Percentiles rank a stretch among this genome's conserved stretches.
Evolutionary conservation across 1,140 invertebrate genomes (phyloP).

Genomic region (Mamestra configurata): DNA sequence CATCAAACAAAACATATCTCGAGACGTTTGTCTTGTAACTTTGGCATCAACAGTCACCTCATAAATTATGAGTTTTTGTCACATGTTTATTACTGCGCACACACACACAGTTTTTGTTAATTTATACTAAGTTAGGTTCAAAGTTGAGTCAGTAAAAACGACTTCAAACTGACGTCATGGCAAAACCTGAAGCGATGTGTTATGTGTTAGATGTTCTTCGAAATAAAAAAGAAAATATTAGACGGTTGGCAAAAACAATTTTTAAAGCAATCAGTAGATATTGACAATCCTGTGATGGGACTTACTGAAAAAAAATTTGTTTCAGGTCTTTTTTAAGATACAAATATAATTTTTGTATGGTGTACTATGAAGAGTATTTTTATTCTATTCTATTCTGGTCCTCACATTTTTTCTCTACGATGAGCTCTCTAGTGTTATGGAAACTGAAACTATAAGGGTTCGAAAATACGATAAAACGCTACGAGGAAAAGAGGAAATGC

Average conservation of each 20-base stretch:
- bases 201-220: background rate
- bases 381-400: too few species aligned
- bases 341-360: too few species aligned
- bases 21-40: background rate
- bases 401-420: too few species aligned
- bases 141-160: constrained; percentile 27
- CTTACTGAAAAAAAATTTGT: too few species aligned
- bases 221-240: background rate
- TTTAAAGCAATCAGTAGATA: too few species aligned
- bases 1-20: background rate
- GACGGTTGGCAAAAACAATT: background rate
- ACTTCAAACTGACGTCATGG: background rate
- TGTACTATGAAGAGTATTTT: too few species aligned
- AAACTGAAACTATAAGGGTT: too few species aligned
- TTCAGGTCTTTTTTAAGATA: too few species aligned
- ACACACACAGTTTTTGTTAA: constrained; percentile 2
- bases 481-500: too few species aligned
- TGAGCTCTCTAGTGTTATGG: too few species aligned
- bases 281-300: too few species aligned
- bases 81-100: background rate
- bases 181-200: background rate
- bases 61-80: background rate
- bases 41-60: background rate
- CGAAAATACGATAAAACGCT: too few species aligned
- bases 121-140: background rate